Base-by-base conservation (phyloP, 2,888 invertebrate genomes). In the Megaustenia siamemsis region DNA sequence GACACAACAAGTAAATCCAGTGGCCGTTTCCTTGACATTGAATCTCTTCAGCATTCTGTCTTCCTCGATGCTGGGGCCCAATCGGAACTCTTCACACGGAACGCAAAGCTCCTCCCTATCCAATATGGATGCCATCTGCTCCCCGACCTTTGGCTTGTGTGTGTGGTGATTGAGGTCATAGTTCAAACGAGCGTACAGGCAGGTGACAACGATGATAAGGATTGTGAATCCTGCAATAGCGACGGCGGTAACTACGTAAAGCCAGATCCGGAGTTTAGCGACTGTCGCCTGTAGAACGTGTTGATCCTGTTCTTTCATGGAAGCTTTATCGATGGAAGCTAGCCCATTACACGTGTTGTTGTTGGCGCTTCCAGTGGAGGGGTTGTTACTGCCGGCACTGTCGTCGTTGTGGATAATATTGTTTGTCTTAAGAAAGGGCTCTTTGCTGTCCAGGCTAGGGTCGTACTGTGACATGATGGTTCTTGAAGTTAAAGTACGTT, bases 141-240 rank as follows among this genome's bases (percentile, higher is more conserved):
- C 91, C 49, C 92, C 92, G 28, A 92, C 89, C 84, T 92, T 92
- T 12, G 92, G 92, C 69, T 90, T 90, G 85, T 92, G 92, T 28
- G 88, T 88, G 83, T 92, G 92, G 79, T 90, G 86, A 4, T 85
- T 88, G 21, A 92, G 86, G 81, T 91, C 91, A 83, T 90, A 89
- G 88, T 90, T 90, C 73, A 92, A 86, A 84, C 90, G 91, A 38
- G 89, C 90, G 87, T 89, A 92, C 43, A 92, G 85, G 12, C 91
- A 89, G 28, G 92, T 87, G 40, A 91, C 88, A 28, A 89, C 88
- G 45, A 91, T 87, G 69, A 91, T 90, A 1, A 92, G 84, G 80
- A 92, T 91, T 10, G 91, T 60, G 80, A 89, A 90, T 0, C 90
- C 89, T 6, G 89, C 80, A 40, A 90, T 87, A 0, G 90, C 88